Percentiles rank a stretch among this genome's conserved stretches.
Conservation (phyloP, 2,113 vertebrate species). For the Neogobius melanostomus region DNA sequence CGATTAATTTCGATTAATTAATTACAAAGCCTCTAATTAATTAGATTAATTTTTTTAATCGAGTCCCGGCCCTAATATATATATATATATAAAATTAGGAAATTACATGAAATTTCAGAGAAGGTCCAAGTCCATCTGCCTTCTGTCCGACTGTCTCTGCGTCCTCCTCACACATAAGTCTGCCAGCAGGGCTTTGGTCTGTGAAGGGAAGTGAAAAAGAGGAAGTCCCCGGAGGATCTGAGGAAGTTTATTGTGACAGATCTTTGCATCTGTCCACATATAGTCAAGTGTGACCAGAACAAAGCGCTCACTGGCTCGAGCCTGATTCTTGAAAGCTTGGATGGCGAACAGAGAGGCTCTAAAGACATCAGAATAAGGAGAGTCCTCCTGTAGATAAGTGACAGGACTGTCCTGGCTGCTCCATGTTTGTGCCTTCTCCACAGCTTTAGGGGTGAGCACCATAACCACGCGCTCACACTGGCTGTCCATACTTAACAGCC, state of each 20-base stretch:
- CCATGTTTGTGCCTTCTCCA: conserved; percentile 72
- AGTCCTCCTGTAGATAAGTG: conserved; percentile 1
- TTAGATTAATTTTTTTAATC: no score
- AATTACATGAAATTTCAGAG: no score
- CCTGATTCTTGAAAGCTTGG: conserved; percentile 65
- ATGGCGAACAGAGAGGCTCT: conserved; percentile 78
- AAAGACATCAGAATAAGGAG: conserved; percentile 78
- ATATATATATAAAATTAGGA: no score
- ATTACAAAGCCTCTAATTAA: no score
- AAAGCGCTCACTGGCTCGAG: conserved; percentile 64
- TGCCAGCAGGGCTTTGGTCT: conserved; percentile 73
- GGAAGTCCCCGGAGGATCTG: conserved; percentile 70
- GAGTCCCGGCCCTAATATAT: no score
- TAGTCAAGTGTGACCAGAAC: conserved; percentile 79
- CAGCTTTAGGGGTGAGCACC: conserved; percentile 76
- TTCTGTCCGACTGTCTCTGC: conserved; percentile 16
- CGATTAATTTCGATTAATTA: no score
- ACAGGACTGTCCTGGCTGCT: conserved; percentile 19
- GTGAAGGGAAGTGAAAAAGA: conserved; percentile 80
- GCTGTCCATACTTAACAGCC: conserved; percentile 70
- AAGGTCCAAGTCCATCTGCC: conserved; percentile 5
- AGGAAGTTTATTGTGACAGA: conserved; percentile 60
- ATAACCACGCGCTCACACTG: conserved; percentile 76
- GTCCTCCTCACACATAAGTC: conserved; percentile 47
- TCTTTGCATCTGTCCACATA: not conserved